These are phyloP conservation scores for Leptinotarsa lineolata DNA, from an alignment of 1,140 invertebrate genomes.

Conservation along the genomic window DNA sequence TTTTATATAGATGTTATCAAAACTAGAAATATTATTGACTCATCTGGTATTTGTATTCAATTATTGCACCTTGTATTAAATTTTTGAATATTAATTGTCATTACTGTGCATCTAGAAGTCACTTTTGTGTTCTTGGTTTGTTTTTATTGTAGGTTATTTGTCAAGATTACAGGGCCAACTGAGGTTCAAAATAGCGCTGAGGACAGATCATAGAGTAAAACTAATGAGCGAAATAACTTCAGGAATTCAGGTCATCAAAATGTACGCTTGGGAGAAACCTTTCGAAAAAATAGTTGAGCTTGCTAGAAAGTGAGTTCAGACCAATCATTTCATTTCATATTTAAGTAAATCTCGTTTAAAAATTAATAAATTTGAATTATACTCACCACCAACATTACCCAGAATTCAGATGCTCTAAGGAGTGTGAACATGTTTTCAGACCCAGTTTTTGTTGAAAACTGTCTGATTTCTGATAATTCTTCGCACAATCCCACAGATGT, in stretches of 20 bases:
- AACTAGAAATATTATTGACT: conserved; percentile 1
- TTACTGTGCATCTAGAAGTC: neutral
- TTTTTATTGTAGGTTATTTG: conserved; percentile 63
- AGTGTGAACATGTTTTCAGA: neutral
- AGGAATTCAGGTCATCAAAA: conserved; percentile 79
- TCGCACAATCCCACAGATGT: no score
- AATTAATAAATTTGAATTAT: neutral
- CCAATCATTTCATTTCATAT: neutral
- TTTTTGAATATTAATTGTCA: neutral
- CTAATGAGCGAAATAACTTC: conserved; percentile 83
- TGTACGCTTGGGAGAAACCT: conserved; percentile 84
- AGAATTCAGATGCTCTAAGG: neutral
- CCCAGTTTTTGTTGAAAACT: no score
- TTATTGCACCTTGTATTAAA: neutral
- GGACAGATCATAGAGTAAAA: conserved; percentile 79
- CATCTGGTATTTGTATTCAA: neutral
- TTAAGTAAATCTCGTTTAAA: neutral
- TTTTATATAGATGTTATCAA: neutral
- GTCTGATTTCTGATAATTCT: no score
- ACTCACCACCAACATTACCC: neutral
- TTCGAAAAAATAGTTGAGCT: conserved; percentile 70
- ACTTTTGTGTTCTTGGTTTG: neutral
- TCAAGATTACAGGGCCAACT: conserved; percentile 68
- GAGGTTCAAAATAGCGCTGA: conserved; percentile 67
- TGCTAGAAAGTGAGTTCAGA: conserved; percentile 59